Percentiles rank a stretch among this genome's conserved stretches.
Conservation (phyloP, 2,113 vertebrate species). For the Lagopus muta region DNA sequence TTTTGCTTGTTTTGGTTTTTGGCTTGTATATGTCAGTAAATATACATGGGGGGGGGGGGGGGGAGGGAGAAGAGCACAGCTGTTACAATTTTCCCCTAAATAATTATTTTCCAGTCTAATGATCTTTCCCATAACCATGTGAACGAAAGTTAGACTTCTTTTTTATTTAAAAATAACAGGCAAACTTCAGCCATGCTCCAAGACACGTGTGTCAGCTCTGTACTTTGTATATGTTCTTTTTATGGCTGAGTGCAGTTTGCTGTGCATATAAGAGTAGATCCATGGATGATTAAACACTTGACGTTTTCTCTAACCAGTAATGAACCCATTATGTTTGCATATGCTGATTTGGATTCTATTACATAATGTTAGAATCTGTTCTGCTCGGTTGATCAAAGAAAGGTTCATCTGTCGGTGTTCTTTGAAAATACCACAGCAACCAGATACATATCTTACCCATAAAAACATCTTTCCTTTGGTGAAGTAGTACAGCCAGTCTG, state of each 20-base stretch:
- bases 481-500: neutral
- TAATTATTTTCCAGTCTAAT: neutral
- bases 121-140: neutral
- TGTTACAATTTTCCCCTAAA: neutral
- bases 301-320: constrained; percentile 41
- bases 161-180: neutral
- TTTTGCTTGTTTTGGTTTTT: neutral
- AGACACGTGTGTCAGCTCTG: fast-evolving
- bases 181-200: neutral
- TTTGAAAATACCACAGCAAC: neutral
- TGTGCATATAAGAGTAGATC: neutral
- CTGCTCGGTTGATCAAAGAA: constrained; percentile 41
- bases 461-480: neutral
- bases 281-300: constrained; percentile 40
- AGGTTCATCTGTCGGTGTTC: constrained; percentile 20
- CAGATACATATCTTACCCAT: neutral
- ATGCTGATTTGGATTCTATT: constrained; percentile 30
- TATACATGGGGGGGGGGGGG: too few relatives aligned
- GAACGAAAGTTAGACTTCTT: neutral
- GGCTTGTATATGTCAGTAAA: neutral
- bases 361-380: constrained; percentile 34
- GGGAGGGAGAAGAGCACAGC: neutral
- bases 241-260: neutral
- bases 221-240: neutral
- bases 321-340: constrained; percentile 37